Conservation (phyloP, 1,140 invertebrate genomes). For the Leptonema lineaticorne region DNA sequence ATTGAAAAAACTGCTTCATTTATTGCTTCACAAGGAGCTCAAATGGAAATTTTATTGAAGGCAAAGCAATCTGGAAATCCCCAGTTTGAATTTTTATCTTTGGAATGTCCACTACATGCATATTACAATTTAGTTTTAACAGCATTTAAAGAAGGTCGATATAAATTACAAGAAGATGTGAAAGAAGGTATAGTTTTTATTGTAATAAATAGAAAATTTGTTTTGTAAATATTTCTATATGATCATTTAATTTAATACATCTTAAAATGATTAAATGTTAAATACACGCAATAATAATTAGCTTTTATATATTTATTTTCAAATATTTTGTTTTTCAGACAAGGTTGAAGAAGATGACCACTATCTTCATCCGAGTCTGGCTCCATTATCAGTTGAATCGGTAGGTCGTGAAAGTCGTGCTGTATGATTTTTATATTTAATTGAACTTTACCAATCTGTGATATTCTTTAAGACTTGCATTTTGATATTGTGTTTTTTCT, state of each 20-base stretch:
- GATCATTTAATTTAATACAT: too few relatives aligned
- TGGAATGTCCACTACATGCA: conserved; percentile 78
- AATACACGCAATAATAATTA: too few relatives aligned
- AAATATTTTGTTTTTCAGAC: conserved; percentile 42
- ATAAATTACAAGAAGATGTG: conserved; percentile 59
- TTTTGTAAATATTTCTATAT: background rate
- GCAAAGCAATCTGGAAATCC: conserved; percentile 93
- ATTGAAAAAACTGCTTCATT: conserved; percentile 97
- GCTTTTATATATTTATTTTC: background rate
- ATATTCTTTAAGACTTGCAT: conserved; percentile 26
- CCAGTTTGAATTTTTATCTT: conserved; percentile 92
- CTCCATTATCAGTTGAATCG: conserved; percentile 55
- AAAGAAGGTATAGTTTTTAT: conserved; percentile 50
- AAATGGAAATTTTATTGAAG: conserved; percentile 98
- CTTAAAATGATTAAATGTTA: too few relatives aligned
- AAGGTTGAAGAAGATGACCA: conserved; percentile 63
- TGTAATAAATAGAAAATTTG: background rate
- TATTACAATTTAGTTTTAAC: conserved; percentile 87
- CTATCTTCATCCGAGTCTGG: conserved; percentile 80
- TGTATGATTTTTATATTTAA: conserved; percentile 26
- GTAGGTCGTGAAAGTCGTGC: conserved; percentile 52
- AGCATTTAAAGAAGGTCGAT: conserved; percentile 81
- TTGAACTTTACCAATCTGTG: conserved; percentile 22
- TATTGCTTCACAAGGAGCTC: conserved; percentile 87
- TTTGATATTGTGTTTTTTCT: conserved; percentile 17